Percentiles rank a stretch among this genome's conserved stretches.
These are phyloP conservation scores for Hyles euphorbiae DNA, from an alignment of 1,140 invertebrate genomes.

Conservation along the genomic window DNA sequence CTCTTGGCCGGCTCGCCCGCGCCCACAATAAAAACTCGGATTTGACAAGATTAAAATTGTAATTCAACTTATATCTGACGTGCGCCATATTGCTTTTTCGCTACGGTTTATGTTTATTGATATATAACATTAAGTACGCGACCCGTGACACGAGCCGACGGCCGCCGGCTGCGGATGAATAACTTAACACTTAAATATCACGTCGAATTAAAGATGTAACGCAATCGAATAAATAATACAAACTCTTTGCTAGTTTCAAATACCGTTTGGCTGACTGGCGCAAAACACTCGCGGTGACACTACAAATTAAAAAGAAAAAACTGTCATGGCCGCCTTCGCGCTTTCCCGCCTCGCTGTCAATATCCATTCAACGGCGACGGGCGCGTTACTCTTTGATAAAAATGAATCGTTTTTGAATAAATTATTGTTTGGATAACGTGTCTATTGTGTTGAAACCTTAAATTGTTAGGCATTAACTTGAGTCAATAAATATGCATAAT, in stretches of 20 bases:
- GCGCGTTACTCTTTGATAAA: conserved; percentile 31
- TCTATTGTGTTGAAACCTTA: background rate
- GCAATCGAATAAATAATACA: background rate
- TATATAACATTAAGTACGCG: background rate
- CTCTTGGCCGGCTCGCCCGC: conserved; percentile 25
- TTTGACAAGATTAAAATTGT: conserved; percentile 74
- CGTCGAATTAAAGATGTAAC: conserved; percentile 1
- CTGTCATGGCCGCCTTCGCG: conserved; percentile 43
- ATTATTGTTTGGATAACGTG: conserved; percentile 18
- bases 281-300: conserved; percentile 44
- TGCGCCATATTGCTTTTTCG: conserved; percentile 68
- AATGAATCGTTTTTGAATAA: conserved; percentile 30
- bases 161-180: background rate
- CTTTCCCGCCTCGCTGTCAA: conserved; percentile 52
- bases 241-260: conserved; percentile 1
- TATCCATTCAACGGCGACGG: conserved; percentile 39
- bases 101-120: conserved; percentile 39
- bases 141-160: background rate
- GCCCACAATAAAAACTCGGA: conserved; percentile 64
- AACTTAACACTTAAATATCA: conserved; percentile 4
- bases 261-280: conserved; percentile 21
- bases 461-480: no score
- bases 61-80: conserved; percentile 70
- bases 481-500: no score
- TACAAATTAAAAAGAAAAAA: conserved; percentile 51